A percentile compares a stretch with the other conserved stretches of the same genome.
Conservation (phyloP, 2,113 vertebrate genomes). For the Pithys albifrons region DNA sequence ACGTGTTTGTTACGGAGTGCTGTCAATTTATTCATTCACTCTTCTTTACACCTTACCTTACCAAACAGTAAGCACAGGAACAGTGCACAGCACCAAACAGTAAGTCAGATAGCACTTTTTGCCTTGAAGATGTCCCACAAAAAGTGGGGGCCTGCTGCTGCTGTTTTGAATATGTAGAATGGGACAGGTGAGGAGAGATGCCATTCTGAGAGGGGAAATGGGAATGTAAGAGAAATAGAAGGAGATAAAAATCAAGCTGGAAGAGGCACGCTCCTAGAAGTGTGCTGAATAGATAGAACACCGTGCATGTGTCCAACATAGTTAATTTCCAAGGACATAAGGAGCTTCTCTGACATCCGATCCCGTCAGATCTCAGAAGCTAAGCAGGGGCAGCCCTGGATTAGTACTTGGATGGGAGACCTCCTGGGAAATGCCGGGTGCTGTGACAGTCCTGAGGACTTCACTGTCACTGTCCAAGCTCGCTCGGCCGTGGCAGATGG, state of each 20-base stretch:
- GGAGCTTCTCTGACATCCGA: no score
- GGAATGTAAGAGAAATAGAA: not conserved
- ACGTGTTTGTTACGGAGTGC: not conserved
- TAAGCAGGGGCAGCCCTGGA: no score
- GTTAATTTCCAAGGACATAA: not conserved
- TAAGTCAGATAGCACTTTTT: not conserved
- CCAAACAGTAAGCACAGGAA: not conserved
- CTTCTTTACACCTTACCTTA: not conserved
- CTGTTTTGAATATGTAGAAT: not conserved
- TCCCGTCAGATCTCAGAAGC: no score
- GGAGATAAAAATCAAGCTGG: not conserved
- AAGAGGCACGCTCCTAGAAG: not conserved
- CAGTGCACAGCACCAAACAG: not conserved
- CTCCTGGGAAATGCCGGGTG: no score
- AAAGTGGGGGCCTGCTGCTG: not conserved
- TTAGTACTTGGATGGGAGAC: no score
- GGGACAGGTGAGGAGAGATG: fast-evolving
- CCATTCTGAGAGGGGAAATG: not conserved
- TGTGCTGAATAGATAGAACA: not conserved
- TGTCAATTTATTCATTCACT: not conserved
- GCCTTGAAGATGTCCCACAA: not conserved
- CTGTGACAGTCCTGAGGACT: no score
- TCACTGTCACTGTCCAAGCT: no score
- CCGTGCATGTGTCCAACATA: fast-evolving
- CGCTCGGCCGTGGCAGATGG: no score